phyloP scores from a whole-genome alignment of 2,113 vertebrate species.

The Ctenodactylus gundi region DNA sequence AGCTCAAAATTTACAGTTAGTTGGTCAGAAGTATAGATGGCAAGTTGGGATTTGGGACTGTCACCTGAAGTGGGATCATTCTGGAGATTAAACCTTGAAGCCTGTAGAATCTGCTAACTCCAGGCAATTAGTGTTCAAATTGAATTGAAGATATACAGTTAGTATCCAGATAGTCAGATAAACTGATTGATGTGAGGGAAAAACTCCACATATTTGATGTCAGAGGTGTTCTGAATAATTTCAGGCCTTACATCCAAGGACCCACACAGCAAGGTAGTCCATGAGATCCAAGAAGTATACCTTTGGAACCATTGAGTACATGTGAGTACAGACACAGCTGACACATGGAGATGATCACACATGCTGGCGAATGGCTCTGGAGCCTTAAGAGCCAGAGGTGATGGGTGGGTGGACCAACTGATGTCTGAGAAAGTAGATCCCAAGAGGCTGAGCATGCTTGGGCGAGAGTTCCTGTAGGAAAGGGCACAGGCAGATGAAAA shows the following conservation, averaged over 20 bases:
- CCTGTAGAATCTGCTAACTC: neutral
- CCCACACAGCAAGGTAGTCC: neutral
- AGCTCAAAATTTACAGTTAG: neutral
- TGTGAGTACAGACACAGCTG: neutral
- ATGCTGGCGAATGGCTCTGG: neutral
- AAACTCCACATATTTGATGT: neutral
- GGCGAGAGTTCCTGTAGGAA: neutral
- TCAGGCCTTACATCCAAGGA: neutral
- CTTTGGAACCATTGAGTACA: neutral
- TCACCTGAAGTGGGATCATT: neutral
- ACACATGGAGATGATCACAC: rapidly evolving
- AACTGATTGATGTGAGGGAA: neutral
- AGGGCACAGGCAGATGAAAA: neutral
- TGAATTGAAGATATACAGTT: neutral
- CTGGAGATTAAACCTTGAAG: neutral
- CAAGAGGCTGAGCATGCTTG: neutral
- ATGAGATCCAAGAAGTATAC: neutral
- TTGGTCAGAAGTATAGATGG: neutral
- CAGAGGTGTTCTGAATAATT: neutral
- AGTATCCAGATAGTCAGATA: neutral
- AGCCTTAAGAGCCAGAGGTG: neutral
- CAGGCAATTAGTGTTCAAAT: neutral
- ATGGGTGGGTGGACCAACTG: neutral
- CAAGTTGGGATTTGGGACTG: neutral
- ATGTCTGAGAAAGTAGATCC: neutral